A percentile compares a stretch with the other conserved stretches of the same genome.
phyloP scores from a whole-genome alignment of 2,888 invertebrate species.

The Yponomeuta plumbellus region DNA sequence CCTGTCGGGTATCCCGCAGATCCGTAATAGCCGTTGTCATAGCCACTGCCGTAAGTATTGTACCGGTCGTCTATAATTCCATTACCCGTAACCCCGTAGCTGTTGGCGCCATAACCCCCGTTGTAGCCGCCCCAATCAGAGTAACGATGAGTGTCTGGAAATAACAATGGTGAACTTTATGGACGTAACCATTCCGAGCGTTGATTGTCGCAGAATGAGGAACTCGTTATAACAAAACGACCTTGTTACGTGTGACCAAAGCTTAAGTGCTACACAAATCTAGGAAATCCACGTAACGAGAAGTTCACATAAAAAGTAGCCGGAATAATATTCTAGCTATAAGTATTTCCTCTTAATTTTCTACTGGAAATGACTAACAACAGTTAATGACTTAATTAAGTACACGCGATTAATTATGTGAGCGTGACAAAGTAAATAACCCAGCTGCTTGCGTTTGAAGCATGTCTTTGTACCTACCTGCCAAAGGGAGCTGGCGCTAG shows the following conservation, averaged over 20 bases:
- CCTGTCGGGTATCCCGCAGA: constrained; percentile 24
- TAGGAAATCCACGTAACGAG: neutral
- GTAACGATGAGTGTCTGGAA: constrained; percentile 44
- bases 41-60: constrained; percentile 31
- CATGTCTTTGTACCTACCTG: no score
- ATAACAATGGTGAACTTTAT: constrained; percentile 1
- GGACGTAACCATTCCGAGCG: neutral
- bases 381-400: neutral
- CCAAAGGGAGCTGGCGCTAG: no score
- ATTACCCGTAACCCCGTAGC: constrained; percentile 37
- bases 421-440: neutral
- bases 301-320: neutral
- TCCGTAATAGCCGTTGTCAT: constrained; percentile 22
- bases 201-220: neutral
- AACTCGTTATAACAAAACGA: neutral
- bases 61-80: constrained; percentile 48
- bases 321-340: no score
- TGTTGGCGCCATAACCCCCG: constrained; percentile 33
- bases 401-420: neutral
- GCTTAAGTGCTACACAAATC: neutral
- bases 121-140: constrained; percentile 58
- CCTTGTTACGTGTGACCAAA: neutral
- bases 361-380: no score
- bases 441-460: no score
- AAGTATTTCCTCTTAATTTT: no score